Evolutionary conservation across 1,140 invertebrate genomes (phyloP), one percentile per base, ranked within the genome.

Genomic region (Drosophila takahashii): DNA sequence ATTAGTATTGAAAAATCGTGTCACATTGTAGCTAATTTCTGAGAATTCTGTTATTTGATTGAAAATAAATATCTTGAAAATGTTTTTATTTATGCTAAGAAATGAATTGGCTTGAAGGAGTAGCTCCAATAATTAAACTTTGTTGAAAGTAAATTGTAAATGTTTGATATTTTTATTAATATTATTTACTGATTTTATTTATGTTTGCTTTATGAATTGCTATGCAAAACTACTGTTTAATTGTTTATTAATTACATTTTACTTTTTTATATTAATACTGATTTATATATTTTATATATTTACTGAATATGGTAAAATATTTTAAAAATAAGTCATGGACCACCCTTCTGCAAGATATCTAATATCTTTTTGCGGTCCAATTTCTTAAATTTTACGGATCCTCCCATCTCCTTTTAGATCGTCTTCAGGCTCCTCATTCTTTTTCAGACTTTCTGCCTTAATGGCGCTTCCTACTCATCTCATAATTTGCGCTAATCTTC

Each of bases 401-500:
- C 3, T 34, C 10, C 15, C 7, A 26, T n/a, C 9, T 13, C 36
- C 29, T 44, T 36, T 5, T 0, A 13, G 27, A 15, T 34, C 34
- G 34, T 26, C 27, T 4, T 0, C n/a, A 18, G 22, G 22, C 13
- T 34, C 13, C 15, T n/a, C 9, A 16, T 59, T 36, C 8, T 15
- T 4, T 27, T 54, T 4, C 0, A 8, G 1, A 13, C 16, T 26
- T 15, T 45, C 16, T 53, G 18, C 36, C 34, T 56, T 47, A 42
- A 60, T 64, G 81, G 73, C 77, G 69, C 60, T 74, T 51, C 56
- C 59, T 50, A 44, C 47, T 48, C 50, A 64, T 73, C 60, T 65
- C 27, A 61, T 74, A 78, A 83, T 74, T 70, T 78, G 61, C 44
- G 26, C 62, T 76, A 76, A 84, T 79, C 76, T 79, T 22, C 10